These are phyloP conservation scores for Hoplias malabaricus DNA, from an alignment of 2,113 vertebrate species.

Conservation along the genomic window DNA sequence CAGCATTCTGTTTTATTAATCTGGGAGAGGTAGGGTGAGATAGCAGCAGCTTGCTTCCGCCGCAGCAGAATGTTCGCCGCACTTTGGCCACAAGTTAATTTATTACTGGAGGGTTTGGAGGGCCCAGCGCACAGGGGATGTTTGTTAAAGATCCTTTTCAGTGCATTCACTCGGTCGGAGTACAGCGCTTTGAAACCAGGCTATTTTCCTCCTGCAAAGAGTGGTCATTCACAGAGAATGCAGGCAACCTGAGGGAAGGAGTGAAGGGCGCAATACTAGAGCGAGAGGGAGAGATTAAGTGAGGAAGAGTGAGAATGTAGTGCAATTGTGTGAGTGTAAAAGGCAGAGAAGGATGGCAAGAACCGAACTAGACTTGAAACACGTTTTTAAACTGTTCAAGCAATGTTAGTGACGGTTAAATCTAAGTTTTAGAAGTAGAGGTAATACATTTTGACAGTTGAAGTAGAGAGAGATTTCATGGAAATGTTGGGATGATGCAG, in stretches of 20 bases:
- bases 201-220: constrained; percentile 40
- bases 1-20: constrained; percentile 55
- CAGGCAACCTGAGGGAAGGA: constrained; percentile 50
- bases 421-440: not conserved
- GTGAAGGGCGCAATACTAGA: constrained; percentile 40
- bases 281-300: constrained; percentile 30
- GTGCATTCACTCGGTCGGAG: constrained; percentile 36
- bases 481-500: not conserved
- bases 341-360: not conserved
- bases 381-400: no score
- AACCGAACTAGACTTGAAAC: not conserved
- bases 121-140: constrained; percentile 48
- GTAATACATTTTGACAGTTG: not conserved
- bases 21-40: constrained; percentile 48
- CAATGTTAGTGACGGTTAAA: no score
- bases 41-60: constrained; percentile 55
- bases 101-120: constrained; percentile 58
- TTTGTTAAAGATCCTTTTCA: constrained; percentile 56
- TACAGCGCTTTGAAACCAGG: constrained; percentile 45
- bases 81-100: constrained; percentile 67
- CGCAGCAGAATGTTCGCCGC: constrained; percentile 61
- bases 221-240: constrained; percentile 44
- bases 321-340: not conserved
- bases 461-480: not conserved
- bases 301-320: constrained; percentile 2